Evolutionary conservation across 2,888 invertebrate genomes (phyloP), one percentile per base, ranked within the genome.

Genomic region (Clepsis dumicolana): DNA sequence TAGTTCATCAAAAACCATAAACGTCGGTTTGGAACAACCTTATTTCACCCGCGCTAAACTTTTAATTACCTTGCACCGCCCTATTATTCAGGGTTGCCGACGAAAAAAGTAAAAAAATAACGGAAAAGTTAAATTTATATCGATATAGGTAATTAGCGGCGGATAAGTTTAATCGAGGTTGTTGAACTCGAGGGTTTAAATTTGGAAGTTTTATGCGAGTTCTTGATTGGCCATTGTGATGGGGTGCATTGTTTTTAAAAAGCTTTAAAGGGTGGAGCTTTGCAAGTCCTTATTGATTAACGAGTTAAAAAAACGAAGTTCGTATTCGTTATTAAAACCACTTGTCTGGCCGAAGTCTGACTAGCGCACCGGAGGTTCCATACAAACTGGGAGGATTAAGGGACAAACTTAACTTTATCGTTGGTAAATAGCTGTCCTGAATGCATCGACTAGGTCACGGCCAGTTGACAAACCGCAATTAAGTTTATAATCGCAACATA

Each of bases 111-210:
- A 7, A 62, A 59, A 68, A 66, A 68, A 68, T 64, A n/a, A n/a
- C 64, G 63, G 64, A 64, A 68, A 68, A 68, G 68, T 68, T 68
- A 57, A 68, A 68, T 68, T 57, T 57, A 59, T 59, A 68, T 59
- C 68, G 68, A 68, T 68, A 59, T 68, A 68, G 63, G 68, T 64
- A 68, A 68, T 68, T 68, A 68, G 63, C 50, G 57, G 14, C 35
- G 52, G 41, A 56, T 57, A 63, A 63, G 63, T 63, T 63, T 27
- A 67, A 59, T 10, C 44, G 61, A 25, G 63, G 56, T 63, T 29
- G 38, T 62, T 67, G 27, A 38, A 56, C 53, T 65, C 61, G 35
- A 38, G 59, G 18, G 52, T 14, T 52, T 18, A 29, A 41, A 35
- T 18, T 56, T 66, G 35, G 54, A 66, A 66, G 32, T 67, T 67